These are phyloP conservation scores for Drosophila kikkawai DNA, from an alignment of 1,140 invertebrate species.

Conservation along the genomic window DNA sequence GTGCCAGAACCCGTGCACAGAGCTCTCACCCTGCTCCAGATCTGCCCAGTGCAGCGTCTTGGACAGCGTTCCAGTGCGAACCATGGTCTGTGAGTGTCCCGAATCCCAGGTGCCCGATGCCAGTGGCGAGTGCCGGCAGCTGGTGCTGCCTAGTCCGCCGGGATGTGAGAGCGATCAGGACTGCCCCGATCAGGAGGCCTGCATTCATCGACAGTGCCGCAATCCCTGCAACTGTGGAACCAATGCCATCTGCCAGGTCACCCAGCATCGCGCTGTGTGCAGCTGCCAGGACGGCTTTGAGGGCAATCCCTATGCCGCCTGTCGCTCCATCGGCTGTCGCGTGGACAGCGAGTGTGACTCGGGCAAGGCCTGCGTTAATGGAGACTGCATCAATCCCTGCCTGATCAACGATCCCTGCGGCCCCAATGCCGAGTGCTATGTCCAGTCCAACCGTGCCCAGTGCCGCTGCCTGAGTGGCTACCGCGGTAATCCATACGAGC, in stretches of 20 bases:
- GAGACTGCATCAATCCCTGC: conserved; percentile 94
- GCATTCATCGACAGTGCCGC: conserved; percentile 93
- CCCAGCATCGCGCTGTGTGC: conserved; percentile 94
- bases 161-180: conserved; percentile 92
- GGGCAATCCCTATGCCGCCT: conserved; percentile 93
- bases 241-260: conserved; percentile 92
- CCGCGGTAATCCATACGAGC: conserved; percentile 91
- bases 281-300: conserved; percentile 93
- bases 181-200: conserved; percentile 91
- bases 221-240: conserved; percentile 95
- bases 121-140: conserved; percentile 90
- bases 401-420: conserved; percentile 92
- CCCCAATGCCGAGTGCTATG: conserved; percentile 93
- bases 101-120: conserved; percentile 92
- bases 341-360: conserved; percentile 92
- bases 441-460: conserved; percentile 90
- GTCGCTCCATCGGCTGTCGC: conserved; percentile 91
- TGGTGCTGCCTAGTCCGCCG: conserved; percentile 88
- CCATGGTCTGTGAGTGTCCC: conserved; percentile 93
- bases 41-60: conserved; percentile 91
- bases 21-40: conserved; percentile 90
- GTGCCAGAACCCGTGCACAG: conserved; percentile 92
- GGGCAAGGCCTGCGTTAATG: conserved; percentile 92
- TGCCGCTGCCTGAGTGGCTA: conserved; percentile 93
- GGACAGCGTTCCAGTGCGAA: conserved; percentile 92